Base-by-base conservation (phyloP, 1,140 invertebrate genomes). In the Zaprionus taronus region DNA sequence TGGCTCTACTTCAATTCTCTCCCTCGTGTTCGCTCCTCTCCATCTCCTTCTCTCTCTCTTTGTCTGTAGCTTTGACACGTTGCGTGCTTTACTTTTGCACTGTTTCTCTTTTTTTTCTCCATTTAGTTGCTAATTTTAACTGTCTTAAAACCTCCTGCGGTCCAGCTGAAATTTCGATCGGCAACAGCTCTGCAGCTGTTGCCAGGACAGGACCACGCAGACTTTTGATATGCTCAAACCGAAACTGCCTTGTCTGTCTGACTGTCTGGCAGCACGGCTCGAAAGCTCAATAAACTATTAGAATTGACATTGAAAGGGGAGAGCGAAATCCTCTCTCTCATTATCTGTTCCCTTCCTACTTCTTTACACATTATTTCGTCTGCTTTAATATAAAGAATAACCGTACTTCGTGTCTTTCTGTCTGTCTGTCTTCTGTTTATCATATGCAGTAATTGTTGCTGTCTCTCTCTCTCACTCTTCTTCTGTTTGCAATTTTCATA, bases 401-500 rank as follows among this genome's bases (percentile, higher is more conserved):
- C 83, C 77, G 83, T 89, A 71, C 17, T 62, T 65, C 51, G 17
- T 24, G 47, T n/a, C 44, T 22, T 4, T 15, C 47, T 51, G 20
- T 22, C 51, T 51, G 38, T 58, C 44, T 72, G 47, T 51, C 64
- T 81, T 60, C 55, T 47, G 51, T 49, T 58, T 55, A 55, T 31
- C 64, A 34, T 34, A 71, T 74, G 69, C 60, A 31, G 55, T 68
- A 77, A 77, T 72, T 77, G 56, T 64, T 71, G 47, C 49, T 65
- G 4, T 20, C 36, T 62, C 61, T 60, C 61, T 60, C 47, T 68
- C 55, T 73, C 36, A n/a, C 7, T 47, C 24, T 28, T 5, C 80
- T 78, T 77, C 47, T 41, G 7, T 51, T 64, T 90, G 85, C 85
- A 90, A 90, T 90, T 90, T 90, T 90, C 82, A 85, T 90, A 90